phyloP scores from a whole-genome alignment of 2,113 vertebrate genomes.

The Heptranchias perlo region DNA sequence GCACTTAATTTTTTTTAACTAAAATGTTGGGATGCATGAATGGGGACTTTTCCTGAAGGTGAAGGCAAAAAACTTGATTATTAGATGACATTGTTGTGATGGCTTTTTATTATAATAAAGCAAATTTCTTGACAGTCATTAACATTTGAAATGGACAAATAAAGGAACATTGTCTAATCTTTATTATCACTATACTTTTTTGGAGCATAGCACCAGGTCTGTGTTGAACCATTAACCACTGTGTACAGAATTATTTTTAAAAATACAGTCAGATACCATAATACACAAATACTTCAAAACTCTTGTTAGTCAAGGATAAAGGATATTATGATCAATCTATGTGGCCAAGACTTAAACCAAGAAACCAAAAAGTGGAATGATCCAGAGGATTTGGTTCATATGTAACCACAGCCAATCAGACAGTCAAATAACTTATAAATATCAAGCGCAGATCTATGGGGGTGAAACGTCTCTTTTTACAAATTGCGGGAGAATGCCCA shows the following conservation, averaged over 20 bases:
- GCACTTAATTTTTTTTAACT: background rate
- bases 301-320: constrained; percentile 17
- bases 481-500: background rate
- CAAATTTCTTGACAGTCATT: background rate
- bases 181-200: constrained; percentile 10
- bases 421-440: background rate
- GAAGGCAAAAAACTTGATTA: background rate
- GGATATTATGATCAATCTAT: constrained; percentile 13
- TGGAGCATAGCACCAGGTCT: background rate
- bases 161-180: constrained; percentile 26
- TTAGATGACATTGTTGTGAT: background rate
- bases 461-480: background rate
- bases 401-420: background rate
- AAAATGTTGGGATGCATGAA: background rate
- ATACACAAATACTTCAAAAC: constrained; percentile 29
- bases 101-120: background rate
- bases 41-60: background rate
- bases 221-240: background rate
- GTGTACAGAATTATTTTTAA: constrained; percentile 1
- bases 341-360: background rate
- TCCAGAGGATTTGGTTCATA: background rate
- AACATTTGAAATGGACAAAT: constrained; percentile 33
- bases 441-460: background rate
- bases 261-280: constrained; percentile 11
- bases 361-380: background rate